Percentiles rank a stretch among this genome's conserved stretches.
These are phyloP conservation scores for Sebastolobus alascanus DNA, from an alignment of 2,797 vertebrate genomes.

Conservation along the genomic window DNA sequence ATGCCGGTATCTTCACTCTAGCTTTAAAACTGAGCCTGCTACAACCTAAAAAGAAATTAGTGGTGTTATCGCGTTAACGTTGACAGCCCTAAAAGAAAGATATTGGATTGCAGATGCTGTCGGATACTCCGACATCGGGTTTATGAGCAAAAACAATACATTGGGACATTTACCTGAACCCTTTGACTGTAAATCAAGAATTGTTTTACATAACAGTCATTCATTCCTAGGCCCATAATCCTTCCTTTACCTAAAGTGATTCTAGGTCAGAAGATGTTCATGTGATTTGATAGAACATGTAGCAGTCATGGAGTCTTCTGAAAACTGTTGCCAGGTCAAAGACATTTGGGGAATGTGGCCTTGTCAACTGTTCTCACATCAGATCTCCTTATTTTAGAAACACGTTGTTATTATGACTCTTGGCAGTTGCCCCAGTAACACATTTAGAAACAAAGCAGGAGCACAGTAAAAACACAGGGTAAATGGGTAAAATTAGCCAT, in stretches of 20 bases:
- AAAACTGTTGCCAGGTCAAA: not conserved
- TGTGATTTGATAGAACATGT: not conserved
- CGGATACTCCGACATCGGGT: not conserved
- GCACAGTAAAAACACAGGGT: slow-evolving; percentile 6
- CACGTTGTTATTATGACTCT: not conserved
- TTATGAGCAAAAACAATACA: not conserved
- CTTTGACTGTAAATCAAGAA: not conserved
- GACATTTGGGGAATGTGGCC: slow-evolving; percentile 2
- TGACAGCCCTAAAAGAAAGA: not conserved
- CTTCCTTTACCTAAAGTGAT: not conserved
- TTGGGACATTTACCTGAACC: not conserved
- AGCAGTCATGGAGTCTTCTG: not conserved
- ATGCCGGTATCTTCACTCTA: too few species aligned
- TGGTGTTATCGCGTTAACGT: too few species aligned
- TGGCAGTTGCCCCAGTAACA: not conserved
- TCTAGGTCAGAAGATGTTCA: not conserved
- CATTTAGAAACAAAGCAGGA: slow-evolving; percentile 16
- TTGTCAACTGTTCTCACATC: slow-evolving; percentile 22
- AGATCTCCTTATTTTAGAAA: slow-evolving; percentile 13
- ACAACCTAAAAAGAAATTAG: too few species aligned
- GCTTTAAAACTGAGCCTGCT: too few species aligned
- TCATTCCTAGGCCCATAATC: not conserved
- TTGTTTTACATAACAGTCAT: not conserved
- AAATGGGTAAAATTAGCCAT: slow-evolving; percentile 47
- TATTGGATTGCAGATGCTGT: not conserved